Evolutionary conservation across 2,888 invertebrate genomes (phyloP).

Genomic region (Tenthredo scrophulariae): DNA sequence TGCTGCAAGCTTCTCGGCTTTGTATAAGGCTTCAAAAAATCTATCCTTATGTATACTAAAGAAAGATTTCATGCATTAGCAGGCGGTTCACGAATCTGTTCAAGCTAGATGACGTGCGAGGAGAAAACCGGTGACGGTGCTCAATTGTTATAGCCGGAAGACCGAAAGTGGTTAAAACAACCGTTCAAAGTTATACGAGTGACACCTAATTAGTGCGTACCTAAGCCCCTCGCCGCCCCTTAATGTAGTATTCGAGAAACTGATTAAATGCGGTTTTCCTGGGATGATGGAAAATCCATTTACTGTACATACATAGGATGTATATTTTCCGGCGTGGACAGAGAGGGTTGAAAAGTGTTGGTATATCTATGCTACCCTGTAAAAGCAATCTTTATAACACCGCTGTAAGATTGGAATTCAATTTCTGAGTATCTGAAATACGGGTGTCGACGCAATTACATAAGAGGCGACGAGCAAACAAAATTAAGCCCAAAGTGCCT

Average conservation of each 20-base stretch:
- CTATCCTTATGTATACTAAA: neutral
- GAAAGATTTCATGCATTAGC: neutral
- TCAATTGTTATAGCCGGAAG: neutral
- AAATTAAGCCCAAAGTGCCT: conserved; percentile 12
- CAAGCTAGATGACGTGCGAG: conserved; percentile 6
- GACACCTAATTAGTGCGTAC: neutral
- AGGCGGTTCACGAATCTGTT: conserved; percentile 10
- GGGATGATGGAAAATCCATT: neutral
- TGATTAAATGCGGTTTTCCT: neutral
- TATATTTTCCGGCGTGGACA: neutral
- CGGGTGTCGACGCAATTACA: conserved; percentile 20
- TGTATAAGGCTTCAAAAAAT: neutral
- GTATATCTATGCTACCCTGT: neutral
- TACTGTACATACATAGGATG: neutral
- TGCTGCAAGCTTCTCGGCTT: neutral
- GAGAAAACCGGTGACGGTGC: conserved; percentile 5
- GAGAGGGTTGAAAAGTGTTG: neutral
- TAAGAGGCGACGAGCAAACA: conserved; percentile 31
- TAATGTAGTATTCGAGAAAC: neutral
- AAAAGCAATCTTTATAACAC: conserved; percentile 2
- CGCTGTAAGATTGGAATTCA: conserved; percentile 13
- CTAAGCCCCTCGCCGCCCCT: neutral
- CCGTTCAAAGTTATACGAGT: neutral
- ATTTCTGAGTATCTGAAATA: conserved; percentile 23
- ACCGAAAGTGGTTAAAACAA: neutral